Percentiles rank a stretch among this genome's conserved stretches.
Conservation (phyloP, 2,888 invertebrate species). For the Cabera pusaria region DNA sequence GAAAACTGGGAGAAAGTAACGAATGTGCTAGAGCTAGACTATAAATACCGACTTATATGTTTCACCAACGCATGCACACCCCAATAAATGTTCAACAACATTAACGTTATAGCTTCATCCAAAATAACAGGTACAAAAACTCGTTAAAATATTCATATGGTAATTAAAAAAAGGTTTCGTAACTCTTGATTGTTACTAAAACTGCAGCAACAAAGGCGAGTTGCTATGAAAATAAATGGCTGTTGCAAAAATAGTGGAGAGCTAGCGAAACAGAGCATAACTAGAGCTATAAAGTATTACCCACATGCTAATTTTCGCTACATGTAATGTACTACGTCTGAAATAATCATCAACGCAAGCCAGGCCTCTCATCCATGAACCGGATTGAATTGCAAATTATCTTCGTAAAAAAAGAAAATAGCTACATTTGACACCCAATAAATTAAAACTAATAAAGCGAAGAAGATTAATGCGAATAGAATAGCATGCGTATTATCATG, state of each 20-base stretch:
- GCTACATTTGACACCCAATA: conserved; percentile 50
- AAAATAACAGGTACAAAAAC: conserved; percentile 18
- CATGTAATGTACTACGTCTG: conserved; percentile 53
- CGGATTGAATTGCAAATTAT: conserved; percentile 53
- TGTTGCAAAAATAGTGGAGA: conserved; percentile 75
- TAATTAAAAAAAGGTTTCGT: conserved; percentile 26
- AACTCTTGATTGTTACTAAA: conserved; percentile 28
- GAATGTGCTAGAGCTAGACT: conserved; percentile 27
- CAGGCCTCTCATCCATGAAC: conserved; percentile 64
- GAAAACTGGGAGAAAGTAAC: conserved; percentile 67
- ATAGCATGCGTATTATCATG: conserved; percentile 58
- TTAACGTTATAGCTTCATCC: conserved; percentile 15
- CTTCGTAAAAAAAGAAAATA: conserved; percentile 41
- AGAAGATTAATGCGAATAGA: conserved; percentile 29
- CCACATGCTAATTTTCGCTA: conserved; percentile 78
- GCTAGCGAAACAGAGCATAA: conserved; percentile 74
- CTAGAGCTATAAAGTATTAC: conserved; percentile 75
- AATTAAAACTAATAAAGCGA: conserved; percentile 54
- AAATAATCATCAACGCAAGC: conserved; percentile 70
- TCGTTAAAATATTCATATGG: conserved; percentile 25
- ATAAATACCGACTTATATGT: too few relatives aligned
- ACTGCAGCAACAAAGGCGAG: conserved; percentile 60
- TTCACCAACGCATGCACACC: conserved; percentile 43
- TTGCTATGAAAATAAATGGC: conserved; percentile 66
- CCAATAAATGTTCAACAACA: conserved; percentile 9